Percentiles rank a stretch among this genome's conserved stretches.
Conservation (phyloP, 2,113 vertebrate species). For the Chloroceryle aenea region DNA sequence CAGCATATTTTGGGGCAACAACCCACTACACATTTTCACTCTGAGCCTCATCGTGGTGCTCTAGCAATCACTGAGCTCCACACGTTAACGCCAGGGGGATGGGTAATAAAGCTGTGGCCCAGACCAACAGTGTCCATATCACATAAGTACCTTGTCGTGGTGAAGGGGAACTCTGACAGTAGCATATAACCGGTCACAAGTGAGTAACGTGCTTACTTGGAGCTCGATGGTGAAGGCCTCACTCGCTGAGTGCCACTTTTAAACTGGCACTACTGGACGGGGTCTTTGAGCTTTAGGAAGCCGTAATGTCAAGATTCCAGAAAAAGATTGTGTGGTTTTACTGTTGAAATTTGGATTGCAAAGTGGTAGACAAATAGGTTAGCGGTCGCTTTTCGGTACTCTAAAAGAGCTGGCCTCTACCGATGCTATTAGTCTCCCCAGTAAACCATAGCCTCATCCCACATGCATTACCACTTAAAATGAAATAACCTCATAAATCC, state of each 20-base stretch:
- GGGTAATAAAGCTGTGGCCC: neutral
- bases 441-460: neutral
- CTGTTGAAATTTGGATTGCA: neutral
- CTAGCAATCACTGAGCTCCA: neutral
- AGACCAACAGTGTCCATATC: neutral
- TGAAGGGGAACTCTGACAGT: neutral
- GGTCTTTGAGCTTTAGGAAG: neutral
- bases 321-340: neutral
- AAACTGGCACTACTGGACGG: neutral
- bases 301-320: neutral
- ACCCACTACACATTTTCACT: neutral
- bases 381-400: neutral
- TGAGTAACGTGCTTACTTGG: neutral
- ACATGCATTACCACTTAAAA: neutral
- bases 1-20: neutral
- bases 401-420: neutral
- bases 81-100: neutral
- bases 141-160: neutral
- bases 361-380: neutral
- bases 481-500: neutral
- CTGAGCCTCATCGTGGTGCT: neutral
- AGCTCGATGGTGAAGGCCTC: neutral
- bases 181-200: neutral
- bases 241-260: neutral
- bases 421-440: neutral